These are phyloP conservation scores for Protonibea diacanthus DNA, from an alignment of 2,797 vertebrate genomes.

Conservation along the genomic window DNA sequence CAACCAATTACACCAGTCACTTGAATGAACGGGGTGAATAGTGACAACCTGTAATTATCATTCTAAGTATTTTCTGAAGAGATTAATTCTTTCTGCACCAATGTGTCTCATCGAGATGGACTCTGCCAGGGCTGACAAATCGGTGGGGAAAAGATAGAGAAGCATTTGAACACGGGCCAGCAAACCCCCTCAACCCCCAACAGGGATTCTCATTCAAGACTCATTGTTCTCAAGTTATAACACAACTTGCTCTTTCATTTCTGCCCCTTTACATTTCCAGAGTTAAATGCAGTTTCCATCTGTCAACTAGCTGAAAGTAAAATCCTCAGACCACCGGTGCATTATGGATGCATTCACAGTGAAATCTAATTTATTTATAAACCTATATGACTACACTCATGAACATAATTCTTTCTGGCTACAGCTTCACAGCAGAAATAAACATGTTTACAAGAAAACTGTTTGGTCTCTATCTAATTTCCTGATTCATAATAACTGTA, in stretches of 20 bases:
- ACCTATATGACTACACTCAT: too few species aligned
- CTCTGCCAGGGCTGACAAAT: constrained; percentile 60
- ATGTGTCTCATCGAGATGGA: constrained; percentile 68
- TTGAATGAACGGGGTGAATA: constrained; percentile 59
- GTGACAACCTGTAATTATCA: constrained; percentile 84
- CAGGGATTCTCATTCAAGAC: constrained; percentile 27
- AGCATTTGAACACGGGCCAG: constrained; percentile 43
- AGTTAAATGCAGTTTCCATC: constrained; percentile 34
- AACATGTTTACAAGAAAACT: too few species aligned
- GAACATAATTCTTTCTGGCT: too few species aligned
- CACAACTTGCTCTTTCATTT: constrained; percentile 15
- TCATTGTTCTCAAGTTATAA: constrained; percentile 39
- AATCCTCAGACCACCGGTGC: neutral
- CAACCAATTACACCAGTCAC: constrained; percentile 79
- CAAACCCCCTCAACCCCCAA: constrained; percentile 14
- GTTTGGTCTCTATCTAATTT: too few species aligned
- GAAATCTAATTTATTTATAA: too few species aligned
- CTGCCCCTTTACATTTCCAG: constrained; percentile 28
- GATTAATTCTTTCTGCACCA: constrained; percentile 69
- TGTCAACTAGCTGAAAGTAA: constrained; percentile 1
- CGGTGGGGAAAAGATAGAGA: constrained; percentile 46
- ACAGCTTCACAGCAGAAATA: too few species aligned
- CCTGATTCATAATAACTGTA: too few species aligned
- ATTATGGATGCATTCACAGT: too few species aligned
- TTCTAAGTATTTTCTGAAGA: constrained; percentile 71